These are phyloP conservation scores for Philopedon plagiatum DNA, from an alignment of 2,888 invertebrate species.

Conservation along the genomic window DNA sequence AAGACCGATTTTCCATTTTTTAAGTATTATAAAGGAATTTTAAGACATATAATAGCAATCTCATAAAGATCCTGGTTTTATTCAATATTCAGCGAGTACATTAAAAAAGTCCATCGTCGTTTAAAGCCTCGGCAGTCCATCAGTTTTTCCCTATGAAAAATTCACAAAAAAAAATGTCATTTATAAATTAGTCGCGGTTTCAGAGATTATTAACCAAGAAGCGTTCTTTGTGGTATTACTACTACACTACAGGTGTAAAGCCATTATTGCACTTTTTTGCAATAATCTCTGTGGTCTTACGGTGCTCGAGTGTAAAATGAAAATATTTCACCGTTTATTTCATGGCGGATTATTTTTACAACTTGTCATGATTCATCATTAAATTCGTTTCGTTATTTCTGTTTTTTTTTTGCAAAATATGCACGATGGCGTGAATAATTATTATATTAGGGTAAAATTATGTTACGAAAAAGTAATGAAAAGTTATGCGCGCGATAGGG, in stretches of 20 bases:
- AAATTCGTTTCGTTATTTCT: constrained; percentile 29
- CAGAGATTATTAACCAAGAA: constrained; percentile 25
- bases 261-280: constrained; percentile 44
- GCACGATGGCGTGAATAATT: neutral
- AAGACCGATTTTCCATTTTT: no score
- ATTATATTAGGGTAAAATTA: neutral
- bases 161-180: constrained; percentile 19
- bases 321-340: constrained; percentile 47
- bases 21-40: no score
- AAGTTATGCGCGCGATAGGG: no score
- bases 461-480: neutral
- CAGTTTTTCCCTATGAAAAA: neutral
- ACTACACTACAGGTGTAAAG: constrained; percentile 39
- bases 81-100: no score
- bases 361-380: constrained; percentile 40
- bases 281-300: constrained; percentile 48
- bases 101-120: no score
- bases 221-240: constrained; percentile 16
- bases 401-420: constrained; percentile 7
- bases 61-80: no score
- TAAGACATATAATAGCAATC: no score
- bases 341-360: constrained; percentile 41
- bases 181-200: constrained; percentile 34
- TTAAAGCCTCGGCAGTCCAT: no score
- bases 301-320: constrained; percentile 43